These are phyloP conservation scores for Caenorhabditis sp. DNA, from an alignment of 2,888 invertebrate genomes.

Conservation along the genomic window DNA sequence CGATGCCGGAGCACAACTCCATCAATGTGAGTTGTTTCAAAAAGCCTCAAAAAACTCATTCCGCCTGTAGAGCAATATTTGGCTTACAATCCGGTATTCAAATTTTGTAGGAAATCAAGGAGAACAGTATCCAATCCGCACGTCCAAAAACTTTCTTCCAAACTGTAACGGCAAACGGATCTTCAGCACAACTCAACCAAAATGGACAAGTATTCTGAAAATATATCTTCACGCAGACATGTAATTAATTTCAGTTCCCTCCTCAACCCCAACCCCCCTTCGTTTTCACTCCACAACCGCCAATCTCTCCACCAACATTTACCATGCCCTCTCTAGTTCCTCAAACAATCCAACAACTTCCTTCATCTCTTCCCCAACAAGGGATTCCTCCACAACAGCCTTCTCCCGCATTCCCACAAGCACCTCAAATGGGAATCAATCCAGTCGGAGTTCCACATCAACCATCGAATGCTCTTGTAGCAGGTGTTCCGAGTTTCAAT, in stretches of 20 bases:
- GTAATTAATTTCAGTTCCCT: slow-evolving; percentile 31
- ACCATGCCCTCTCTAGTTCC: slow-evolving; percentile 47
- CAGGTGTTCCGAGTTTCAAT: slow-evolving; percentile 43
- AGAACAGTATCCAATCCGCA: slow-evolving; percentile 12
- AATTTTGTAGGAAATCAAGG: slow-evolving; percentile 33
- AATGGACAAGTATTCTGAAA: slow-evolving; percentile 23
- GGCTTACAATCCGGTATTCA: background rate
- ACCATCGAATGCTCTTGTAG: slow-evolving; percentile 54
- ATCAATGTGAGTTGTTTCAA: slow-evolving; percentile 50
- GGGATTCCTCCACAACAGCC: slow-evolving; percentile 46
- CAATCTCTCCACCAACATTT: slow-evolving; percentile 53
- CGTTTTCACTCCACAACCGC: slow-evolving; percentile 63
- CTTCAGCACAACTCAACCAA: slow-evolving; percentile 19
- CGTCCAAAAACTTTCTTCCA: slow-evolving; percentile 59
- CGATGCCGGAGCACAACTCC: slow-evolving; percentile 63
- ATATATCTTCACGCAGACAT: background rate
- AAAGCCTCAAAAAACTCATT: too few species aligned
- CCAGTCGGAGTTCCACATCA: slow-evolving; percentile 58
- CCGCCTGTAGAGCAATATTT: too few species aligned
- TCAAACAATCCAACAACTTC: slow-evolving; percentile 37
- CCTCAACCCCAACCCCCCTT: slow-evolving; percentile 62
- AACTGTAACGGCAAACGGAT: slow-evolving; percentile 63
- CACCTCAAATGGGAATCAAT: slow-evolving; percentile 33
- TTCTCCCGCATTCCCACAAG: slow-evolving; percentile 48
- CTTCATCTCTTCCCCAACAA: slow-evolving; percentile 46